Conservation (phyloP, 2,113 vertebrate genomes). For the Mustela lutreola region DNA sequence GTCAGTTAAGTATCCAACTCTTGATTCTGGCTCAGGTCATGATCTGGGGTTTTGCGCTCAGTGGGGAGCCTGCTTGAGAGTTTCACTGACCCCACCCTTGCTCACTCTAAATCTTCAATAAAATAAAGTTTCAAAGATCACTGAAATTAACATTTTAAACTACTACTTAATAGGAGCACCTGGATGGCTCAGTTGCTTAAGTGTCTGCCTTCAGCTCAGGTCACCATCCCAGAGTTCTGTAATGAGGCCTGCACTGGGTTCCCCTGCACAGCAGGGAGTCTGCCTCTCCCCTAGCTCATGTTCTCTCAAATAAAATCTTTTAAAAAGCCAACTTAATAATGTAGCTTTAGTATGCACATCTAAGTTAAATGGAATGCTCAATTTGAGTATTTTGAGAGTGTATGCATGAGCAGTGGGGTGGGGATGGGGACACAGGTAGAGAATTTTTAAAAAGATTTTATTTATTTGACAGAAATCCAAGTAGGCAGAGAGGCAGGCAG, state of each 20-base stretch:
- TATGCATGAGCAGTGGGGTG: background rate
- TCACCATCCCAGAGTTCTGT: too few species aligned
- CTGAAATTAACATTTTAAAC: background rate
- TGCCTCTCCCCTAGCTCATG: too few species aligned
- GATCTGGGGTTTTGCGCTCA: background rate
- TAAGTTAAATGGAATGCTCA: background rate
- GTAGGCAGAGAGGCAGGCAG: too few species aligned
- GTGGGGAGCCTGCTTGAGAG: background rate
- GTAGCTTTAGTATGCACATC: background rate
- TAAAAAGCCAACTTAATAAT: too few species aligned
- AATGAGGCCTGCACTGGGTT: too few species aligned
- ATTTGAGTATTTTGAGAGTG: background rate
- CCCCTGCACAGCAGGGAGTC: too few species aligned
- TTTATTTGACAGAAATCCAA: too few species aligned
- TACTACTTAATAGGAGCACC: background rate
- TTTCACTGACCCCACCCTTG: background rate
- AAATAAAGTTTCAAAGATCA: background rate
- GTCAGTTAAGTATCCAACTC: background rate
- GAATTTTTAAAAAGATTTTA: too few species aligned
- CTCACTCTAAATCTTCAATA: background rate
- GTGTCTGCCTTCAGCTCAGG: too few species aligned
- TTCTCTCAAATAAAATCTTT: too few species aligned
- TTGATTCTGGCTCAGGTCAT: background rate
- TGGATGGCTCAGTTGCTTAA: too few species aligned
- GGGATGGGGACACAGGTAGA: background rate